Percentiles rank a stretch among this genome's conserved stretches.
These are phyloP conservation scores for Suncus etruscus DNA, from an alignment of 2,113 vertebrate species.

Conservation along the genomic window DNA sequence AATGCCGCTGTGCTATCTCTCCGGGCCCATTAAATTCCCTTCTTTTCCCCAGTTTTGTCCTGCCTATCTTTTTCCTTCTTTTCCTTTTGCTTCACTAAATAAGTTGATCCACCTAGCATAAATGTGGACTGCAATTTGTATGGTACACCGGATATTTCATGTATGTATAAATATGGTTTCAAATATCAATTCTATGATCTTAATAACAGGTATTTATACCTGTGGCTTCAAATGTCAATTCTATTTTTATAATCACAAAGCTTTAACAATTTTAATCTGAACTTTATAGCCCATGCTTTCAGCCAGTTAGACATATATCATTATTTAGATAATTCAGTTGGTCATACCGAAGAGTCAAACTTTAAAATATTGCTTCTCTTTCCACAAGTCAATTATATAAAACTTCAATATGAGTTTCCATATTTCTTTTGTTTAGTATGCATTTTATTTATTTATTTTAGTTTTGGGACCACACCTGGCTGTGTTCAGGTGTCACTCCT, in stretches of 20 bases:
- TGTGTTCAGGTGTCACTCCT: too few species aligned
- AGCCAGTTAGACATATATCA: neutral
- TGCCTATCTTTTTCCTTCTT: neutral
- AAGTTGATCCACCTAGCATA: neutral
- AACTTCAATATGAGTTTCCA: neutral
- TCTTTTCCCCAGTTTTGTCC: neutral
- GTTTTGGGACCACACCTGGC: too few species aligned
- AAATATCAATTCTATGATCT: neutral
- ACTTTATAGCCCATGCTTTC: neutral
- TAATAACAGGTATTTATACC: neutral
- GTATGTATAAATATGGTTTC: too few species aligned
- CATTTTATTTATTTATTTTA: too few species aligned
- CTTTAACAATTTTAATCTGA: slow-evolving; percentile 29
- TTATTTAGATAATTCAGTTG: neutral
- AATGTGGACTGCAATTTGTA: neutral
- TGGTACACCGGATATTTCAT: neutral
- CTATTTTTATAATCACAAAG: neutral
- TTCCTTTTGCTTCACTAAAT: neutral
- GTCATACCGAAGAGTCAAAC: slow-evolving; percentile 17
- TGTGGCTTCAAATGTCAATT: slow-evolving; percentile 4
- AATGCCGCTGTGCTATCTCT: too few species aligned
- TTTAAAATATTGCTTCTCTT: neutral
- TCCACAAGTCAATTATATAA: neutral
- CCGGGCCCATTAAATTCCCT: neutral
- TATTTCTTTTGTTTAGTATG: neutral